Base-by-base conservation (phyloP, 2,113 vertebrate species). In the Heterocephalus glaber region DNA sequence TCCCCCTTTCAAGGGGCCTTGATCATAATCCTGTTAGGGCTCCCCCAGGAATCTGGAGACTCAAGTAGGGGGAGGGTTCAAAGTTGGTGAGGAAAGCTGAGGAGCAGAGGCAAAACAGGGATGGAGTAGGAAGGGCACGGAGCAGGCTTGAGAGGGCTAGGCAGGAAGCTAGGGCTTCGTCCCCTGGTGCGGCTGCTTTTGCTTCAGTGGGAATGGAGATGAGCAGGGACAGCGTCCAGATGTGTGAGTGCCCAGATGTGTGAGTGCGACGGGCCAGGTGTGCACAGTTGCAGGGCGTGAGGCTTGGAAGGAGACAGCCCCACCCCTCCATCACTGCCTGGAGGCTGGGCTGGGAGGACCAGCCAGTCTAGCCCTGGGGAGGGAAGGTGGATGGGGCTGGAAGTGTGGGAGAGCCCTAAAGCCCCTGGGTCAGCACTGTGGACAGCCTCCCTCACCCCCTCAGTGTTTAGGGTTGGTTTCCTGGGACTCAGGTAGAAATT, bases 1-100 rank as follows among this genome's bases (percentile, higher is more conserved):
- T 74, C 52, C 76, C 72, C 65, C 88, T 90, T 86, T 65, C 54
- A 33, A 76, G 65, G 38, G 63, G 38, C 70, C 66, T 74, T 28
- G 33, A 90, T 88, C 74, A 30, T 58, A 76, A 14, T 63, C 80
- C 76, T 90, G 26, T 70, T 16, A 63, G 86, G 85, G 52, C 10
- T 84, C 80, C 65, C 81, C 63, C 70, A 79, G 86, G 86, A 93
- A 96, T 96, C 28, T 81, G 87, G 70, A 95, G 85, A 76, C 77
- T 88, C 60, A 13, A 79, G 70, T 63, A n/a, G 66, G 85, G 60
- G 81, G 56, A 79, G 70, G 52, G 90, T 33, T 24, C 41, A 49
- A 72, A 88, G 66, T 70, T 66, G 60, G 14, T 87, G 54, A 68
- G 91, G 82, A 49, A 89, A 94, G 35, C n/a, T 56, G n/a, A 76